These are phyloP conservation scores for Syritta pipiens DNA, from an alignment of 2,888 invertebrate genomes.

Conservation along the genomic window DNA sequence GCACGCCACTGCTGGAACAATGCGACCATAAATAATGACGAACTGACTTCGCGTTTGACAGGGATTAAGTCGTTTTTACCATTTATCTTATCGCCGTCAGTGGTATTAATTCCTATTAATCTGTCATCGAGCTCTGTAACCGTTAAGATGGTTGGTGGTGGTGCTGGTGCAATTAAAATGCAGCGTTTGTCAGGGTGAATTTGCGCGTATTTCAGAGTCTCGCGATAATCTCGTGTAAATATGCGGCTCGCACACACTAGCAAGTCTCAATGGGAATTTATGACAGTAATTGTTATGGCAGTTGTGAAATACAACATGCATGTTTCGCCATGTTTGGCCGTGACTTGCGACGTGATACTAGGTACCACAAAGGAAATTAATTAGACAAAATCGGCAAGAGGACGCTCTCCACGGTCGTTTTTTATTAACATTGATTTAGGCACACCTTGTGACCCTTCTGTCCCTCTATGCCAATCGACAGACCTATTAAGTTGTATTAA, in stretches of 20 bases:
- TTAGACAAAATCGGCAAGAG: conserved; percentile 17
- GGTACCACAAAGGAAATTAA: conserved; percentile 43
- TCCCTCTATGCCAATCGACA: conserved; percentile 11
- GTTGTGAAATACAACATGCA: neutral
- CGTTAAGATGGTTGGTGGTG: neutral
- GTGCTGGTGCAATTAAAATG: conserved; percentile 51
- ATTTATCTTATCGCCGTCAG: conserved; percentile 65
- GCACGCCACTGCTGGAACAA: conserved; percentile 35
- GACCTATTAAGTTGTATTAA: conserved; percentile 24
- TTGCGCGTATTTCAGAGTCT: conserved; percentile 15
- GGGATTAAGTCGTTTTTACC: conserved; percentile 65
- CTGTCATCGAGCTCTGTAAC: conserved; percentile 49
- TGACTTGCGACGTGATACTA: conserved; percentile 4
- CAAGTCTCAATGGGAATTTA: conserved; percentile 34
- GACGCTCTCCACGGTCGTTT: neutral
- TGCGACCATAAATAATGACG: conserved; percentile 61
- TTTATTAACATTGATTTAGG: neutral
- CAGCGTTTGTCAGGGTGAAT: conserved; percentile 20
- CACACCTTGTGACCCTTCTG: conserved; percentile 34
- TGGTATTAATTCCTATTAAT: conserved; percentile 66
- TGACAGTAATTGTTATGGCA: conserved; percentile 42
- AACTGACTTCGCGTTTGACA: conserved; percentile 63
- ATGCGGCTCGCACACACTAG: conserved; percentile 1
- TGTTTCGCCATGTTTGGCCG: conserved; percentile 32
- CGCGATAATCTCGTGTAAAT: conserved; percentile 32